Base-by-base conservation (phyloP, 2,888 invertebrate genomes). In the Caenorhabditis doughertyi region DNA sequence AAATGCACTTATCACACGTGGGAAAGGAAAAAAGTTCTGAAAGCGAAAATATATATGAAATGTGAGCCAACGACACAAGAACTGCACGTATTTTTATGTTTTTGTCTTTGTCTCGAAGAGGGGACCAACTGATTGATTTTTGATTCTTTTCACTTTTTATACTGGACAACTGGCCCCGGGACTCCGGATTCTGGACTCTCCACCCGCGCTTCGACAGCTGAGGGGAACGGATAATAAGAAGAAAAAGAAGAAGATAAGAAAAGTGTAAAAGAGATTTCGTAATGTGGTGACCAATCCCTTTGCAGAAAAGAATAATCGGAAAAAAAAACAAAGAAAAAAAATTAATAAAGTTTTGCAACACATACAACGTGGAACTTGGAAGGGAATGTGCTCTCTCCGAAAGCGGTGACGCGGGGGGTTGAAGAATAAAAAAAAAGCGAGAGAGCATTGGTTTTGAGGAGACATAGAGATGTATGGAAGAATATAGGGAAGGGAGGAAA, bases 71-170 rank as follows among this genome's bases (percentile, higher is more conserved):
- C 25, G 25, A 51, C 51, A 47, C 44, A 32, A 58, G n/a, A 65
- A 65, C 64, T 47, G 64, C 64, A 65, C 64, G 64, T 65, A 49
- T 49, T 49, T 44, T 62, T 47, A 44, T 62, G 44, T 62, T 65
- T 27, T 32, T n/a, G n/a, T n/a, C n/a, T n/a, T n/a, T n/a, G n/a
- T n/a, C n/a, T n/a, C n/a, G n/a, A n/a, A n/a, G n/a, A n/a, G n/a
- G n/a, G n/a, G 49, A 18, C 47, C 62, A 44, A 47, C 62, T 58
- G 58, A 49, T 49, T 47, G 64, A 65, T 49, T 49, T 65, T 13
- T 65, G 64, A 49, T 65, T 49, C 49, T 35, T 64, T 16, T n/a
- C 21, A 9, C 4, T 29, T 18, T 47, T 47, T 13, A 3, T 4
- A 21, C 32, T 65, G 49, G 32, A 49, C 64, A 32, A 65, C 32